These are phyloP conservation scores for Luperina testacea DNA, from an alignment of 2,888 invertebrate genomes.

Conservation along the genomic window DNA sequence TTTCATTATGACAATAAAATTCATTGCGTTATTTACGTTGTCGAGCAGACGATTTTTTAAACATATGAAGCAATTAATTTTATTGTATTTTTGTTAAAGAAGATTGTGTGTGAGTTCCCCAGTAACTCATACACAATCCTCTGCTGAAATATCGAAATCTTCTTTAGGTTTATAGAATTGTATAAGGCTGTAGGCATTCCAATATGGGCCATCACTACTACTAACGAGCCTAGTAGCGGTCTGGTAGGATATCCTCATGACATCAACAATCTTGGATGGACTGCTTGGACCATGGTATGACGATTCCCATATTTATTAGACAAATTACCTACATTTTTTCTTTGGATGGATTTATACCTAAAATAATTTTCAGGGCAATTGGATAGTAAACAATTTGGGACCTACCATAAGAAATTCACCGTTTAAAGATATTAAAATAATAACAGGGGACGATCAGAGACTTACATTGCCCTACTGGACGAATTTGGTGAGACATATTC, in stretches of 20 bases:
- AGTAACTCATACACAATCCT: too few relatives aligned
- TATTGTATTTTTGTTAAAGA: not conserved
- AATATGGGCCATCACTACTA: conserved; percentile 95
- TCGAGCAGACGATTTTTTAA: not conserved
- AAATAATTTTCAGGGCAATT: conserved; percentile 89
- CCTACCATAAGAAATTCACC: conserved; percentile 91
- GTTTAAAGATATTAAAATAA: conserved; percentile 91
- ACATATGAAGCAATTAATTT: not conserved
- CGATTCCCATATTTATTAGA: not conserved
- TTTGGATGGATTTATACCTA: not conserved
- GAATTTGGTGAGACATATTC: conserved; percentile 85
- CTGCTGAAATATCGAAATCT: not conserved
- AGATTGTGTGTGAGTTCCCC: not conserved
- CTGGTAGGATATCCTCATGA: conserved; percentile 79
- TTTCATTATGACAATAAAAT: not conserved
- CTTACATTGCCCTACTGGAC: conserved; percentile 92
- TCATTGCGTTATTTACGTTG: too few relatives aligned
- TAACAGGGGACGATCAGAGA: conserved; percentile 94
- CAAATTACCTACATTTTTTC: not conserved
- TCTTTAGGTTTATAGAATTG: conserved; percentile 92
- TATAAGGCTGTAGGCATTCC: conserved; percentile 91
- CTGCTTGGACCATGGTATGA: conserved; percentile 87
- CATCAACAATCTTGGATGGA: conserved; percentile 94
- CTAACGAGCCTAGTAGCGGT: conserved; percentile 95
- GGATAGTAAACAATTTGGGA: conserved; percentile 93